Evolutionary conservation across 2,113 vertebrate genomes (phyloP), one percentile per base, ranked within the genome.

Genomic region (Pseudorhombus dupliciocellatus): DNA sequence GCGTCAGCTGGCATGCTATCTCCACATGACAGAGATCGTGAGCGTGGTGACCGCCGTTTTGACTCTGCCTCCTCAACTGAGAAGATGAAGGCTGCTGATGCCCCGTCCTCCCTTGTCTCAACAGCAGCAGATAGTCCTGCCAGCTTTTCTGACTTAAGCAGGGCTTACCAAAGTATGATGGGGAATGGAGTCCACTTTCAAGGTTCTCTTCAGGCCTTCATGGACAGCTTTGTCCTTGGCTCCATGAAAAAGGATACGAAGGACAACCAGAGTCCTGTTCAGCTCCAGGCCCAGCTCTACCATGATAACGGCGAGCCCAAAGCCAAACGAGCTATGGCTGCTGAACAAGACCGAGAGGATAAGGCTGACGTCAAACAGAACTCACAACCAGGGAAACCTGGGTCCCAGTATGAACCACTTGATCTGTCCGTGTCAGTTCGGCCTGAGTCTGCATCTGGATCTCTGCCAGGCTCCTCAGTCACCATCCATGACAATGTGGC

Each of bases 201-300:
- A 91, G 97, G 98, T 66, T 98, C 98, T 80, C 92, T 99, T 73
- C 98, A 98, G 75, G 96, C 98, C 18, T 98, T 99, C 89, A 98
- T 99, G 97, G 98, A 99, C 94, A 98, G 81, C 88, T 98, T 98
- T 73, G 97, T 98, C 77, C 93, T 98, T 56, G 94, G 91, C 89
- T 97, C 96, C 78, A 91, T 98, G 93, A 98, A 96, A 92, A 99
- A 96, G 81, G 96, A 98, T 62, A 93, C 94, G 76, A 96, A 96
- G 85, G 97, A 97, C 69, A 96, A 68, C 70, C 91, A 92, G 64
- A 89, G 62, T 71, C 78, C 94, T 81, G 87, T 55, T 44, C 70
- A 92, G 89, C 16, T 90, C 55, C 89, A 81, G 26, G 61, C 80
- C 55, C 92, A 92, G 73, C 86, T 88, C 69, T 93, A 93, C 83